These are phyloP conservation scores for Planococcus citri DNA, from an alignment of 1,140 invertebrate genomes.

Conservation along the genomic window DNA sequence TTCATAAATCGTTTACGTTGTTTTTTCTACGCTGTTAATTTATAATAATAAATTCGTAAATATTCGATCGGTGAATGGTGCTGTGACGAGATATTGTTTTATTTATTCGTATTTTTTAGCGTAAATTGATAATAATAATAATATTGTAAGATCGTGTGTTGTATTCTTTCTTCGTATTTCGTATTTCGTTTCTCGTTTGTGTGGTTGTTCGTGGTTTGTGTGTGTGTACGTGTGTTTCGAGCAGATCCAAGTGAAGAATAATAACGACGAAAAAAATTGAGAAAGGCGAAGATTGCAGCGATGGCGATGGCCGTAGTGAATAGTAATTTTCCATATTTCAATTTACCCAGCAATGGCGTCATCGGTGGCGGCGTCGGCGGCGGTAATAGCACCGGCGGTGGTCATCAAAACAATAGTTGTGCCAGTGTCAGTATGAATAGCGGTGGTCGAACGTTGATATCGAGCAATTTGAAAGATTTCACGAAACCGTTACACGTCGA, in stretches of 20 bases:
- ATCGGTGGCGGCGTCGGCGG: not conserved
- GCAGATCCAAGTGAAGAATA: too few species aligned
- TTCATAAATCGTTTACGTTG: constrained; percentile 7
- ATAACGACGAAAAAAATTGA: too few species aligned
- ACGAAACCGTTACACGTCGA: constrained; percentile 65
- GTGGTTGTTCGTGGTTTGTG: too few species aligned
- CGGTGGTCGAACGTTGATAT: not conserved
- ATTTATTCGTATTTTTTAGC: not conserved
- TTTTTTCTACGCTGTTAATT: not conserved
- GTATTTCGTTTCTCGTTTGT: too few species aligned
- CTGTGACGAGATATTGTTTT: not conserved
- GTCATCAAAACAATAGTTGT: too few species aligned
- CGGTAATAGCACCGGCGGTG: not conserved
- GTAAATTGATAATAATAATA: too few species aligned
- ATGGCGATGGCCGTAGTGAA: not conserved
- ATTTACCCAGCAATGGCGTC: not conserved
- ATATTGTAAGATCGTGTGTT: too few species aligned
- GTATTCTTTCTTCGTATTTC: too few species aligned
- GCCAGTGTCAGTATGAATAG: too few species aligned
- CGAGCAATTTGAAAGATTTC: constrained; percentile 49
- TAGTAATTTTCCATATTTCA: not conserved
- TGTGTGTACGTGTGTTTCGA: too few species aligned
- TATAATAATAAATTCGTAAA: not conserved
- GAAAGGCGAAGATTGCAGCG: too few species aligned
- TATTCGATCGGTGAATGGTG: not conserved